A percentile compares a stretch with the other conserved stretches of the same genome.
Conservation (phyloP, 2,113 vertebrate genomes). For the Engystomops pustulosus region DNA sequence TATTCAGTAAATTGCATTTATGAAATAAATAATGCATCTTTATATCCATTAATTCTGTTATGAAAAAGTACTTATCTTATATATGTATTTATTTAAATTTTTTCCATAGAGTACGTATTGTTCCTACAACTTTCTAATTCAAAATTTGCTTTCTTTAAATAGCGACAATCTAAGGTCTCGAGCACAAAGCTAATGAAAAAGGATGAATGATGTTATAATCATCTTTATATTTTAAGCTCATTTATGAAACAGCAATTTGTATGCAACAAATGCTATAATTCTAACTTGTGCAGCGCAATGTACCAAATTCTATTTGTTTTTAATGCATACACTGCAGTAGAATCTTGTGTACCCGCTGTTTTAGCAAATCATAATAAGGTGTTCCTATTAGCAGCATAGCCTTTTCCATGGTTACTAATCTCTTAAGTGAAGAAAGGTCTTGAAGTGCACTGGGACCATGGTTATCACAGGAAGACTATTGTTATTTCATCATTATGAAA, state of each 20-base stretch:
- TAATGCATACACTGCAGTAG: background rate
- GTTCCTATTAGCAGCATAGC: conserved; percentile 21
- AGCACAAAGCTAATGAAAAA: background rate
- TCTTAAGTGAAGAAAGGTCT: conserved; percentile 35
- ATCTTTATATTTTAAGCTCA: conserved; percentile 1
- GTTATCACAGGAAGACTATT: conserved; percentile 1
- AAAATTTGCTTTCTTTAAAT: background rate
- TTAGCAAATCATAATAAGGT: conserved; percentile 1
- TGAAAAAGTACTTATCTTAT: too few species aligned
- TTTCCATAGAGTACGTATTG: background rate
- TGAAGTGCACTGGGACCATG: conserved; percentile 9
- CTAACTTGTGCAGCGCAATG: background rate
- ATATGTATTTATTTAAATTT: background rate
- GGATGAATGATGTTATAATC: background rate
- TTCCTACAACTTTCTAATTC: background rate
- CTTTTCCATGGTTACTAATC: conserved; percentile 29
- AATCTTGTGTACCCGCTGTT: background rate
- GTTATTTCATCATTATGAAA: conserved; percentile 38
- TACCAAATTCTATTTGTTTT: background rate
- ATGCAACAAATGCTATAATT: conserved; percentile 1
- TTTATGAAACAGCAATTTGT: background rate
- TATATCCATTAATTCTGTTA: too few species aligned
- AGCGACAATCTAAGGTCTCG: background rate
- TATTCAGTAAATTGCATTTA: background rate
- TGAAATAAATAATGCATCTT: background rate